Conservation (phyloP, 2,113 vertebrate genomes). For the Rhinogobius similis region DNA sequence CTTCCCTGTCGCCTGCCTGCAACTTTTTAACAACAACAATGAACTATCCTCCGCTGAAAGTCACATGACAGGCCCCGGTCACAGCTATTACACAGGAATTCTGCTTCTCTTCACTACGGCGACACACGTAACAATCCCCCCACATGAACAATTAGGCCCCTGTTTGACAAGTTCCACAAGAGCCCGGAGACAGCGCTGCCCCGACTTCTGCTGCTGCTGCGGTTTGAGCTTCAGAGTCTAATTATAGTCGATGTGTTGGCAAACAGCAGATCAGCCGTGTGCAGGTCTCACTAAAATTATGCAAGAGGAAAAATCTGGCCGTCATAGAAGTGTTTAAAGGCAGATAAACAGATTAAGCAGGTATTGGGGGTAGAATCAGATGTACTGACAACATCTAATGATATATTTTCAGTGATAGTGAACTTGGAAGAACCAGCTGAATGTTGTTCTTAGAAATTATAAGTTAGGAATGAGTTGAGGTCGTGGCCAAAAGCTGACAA, state of each 20-base stretch:
- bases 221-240: conserved; percentile 38
- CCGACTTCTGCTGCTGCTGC: conserved; percentile 16
- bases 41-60: conserved; percentile 46
- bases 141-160: conserved; percentile 59
- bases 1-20: conserved; percentile 49
- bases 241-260: conserved; percentile 56
- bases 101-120: conserved; percentile 23
- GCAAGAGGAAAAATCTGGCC: conserved; percentile 32
- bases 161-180: conserved; percentile 39
- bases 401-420: too few relatives aligned
- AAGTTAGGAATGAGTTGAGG: neutral
- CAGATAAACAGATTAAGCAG: too few relatives aligned
- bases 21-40: conserved; percentile 64
- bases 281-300: conserved; percentile 56
- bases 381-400: neutral
- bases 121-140: conserved; percentile 33
- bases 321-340: neutral
- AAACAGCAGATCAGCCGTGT: conserved; percentile 54
- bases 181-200: conserved; percentile 38
- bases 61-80: conserved; percentile 56
- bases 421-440: neutral
- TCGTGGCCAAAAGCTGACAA: neutral
- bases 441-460: neutral
- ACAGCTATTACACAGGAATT: conserved; percentile 56
- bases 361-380: too few relatives aligned